Percentiles rank a stretch among this genome's conserved stretches.
Conservation (phyloP, 1,140 invertebrate species). For the Scaptomyza hsui region DNA sequence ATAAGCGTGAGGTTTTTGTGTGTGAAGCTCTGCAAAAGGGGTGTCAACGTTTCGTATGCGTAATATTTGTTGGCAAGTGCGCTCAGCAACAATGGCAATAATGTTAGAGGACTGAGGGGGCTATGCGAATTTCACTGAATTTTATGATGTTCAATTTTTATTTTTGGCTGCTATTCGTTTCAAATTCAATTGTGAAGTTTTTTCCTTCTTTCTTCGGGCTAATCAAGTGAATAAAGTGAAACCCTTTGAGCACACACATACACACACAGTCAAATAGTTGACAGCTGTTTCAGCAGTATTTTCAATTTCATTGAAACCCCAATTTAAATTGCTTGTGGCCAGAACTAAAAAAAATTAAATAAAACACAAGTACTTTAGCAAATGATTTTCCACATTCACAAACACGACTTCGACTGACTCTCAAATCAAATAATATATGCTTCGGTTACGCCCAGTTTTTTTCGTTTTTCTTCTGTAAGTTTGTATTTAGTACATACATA, state of each 20-base stretch:
- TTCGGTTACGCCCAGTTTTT: slow-evolving; percentile 12
- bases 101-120: not conserved
- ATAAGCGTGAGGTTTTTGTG: slow-evolving; percentile 7
- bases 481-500: slow-evolving; percentile 9
- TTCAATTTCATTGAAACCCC: slow-evolving; percentile 44
- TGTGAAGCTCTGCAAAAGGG: not conserved
- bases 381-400: slow-evolving; percentile 18
- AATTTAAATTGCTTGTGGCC: slow-evolving; percentile 14
- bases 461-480: slow-evolving; percentile 6
- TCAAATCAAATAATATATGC: slow-evolving; percentile 55
- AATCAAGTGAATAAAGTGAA: slow-evolving; percentile 39
- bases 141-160: slow-evolving; percentile 40
- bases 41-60: slow-evolving; percentile 45
- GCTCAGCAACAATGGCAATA: slow-evolving; percentile 46
- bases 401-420: not conserved
- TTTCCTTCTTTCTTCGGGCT: slow-evolving; percentile 26
- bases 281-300: slow-evolving; percentile 44
- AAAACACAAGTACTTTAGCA: slow-evolving; percentile 40
- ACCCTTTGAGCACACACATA: slow-evolving; percentile 28
- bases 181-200: slow-evolving; percentile 46
- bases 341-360: slow-evolving; percentile 31
- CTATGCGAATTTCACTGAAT: slow-evolving; percentile 34
- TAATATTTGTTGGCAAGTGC: slow-evolving; percentile 42
- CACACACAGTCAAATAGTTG: slow-evolving; percentile 10
- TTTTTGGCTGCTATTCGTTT: slow-evolving; percentile 24